A percentile compares a stretch with the other conserved stretches of the same genome.
These are phyloP conservation scores for Gambusia affinis DNA, from an alignment of 2,113 vertebrate species.

Conservation along the genomic window DNA sequence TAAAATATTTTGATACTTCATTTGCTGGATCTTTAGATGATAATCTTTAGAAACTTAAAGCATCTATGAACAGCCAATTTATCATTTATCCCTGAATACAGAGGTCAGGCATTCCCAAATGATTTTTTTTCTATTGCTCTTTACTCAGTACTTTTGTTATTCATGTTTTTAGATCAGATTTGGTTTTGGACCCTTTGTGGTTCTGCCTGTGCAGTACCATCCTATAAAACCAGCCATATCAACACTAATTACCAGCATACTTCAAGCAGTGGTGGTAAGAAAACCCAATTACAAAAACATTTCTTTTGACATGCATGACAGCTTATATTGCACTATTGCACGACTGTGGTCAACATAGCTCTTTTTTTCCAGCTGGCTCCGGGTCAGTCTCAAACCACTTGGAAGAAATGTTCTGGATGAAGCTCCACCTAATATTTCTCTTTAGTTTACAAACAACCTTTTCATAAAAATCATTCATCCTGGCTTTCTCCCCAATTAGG, in stretches of 20 bases:
- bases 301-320: slow-evolving; percentile 3
- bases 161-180: no score
- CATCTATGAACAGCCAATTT: no score
- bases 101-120: no score
- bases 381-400: slow-evolving; percentile 39
- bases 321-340: slow-evolving; percentile 12
- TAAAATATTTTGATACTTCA: no score
- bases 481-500: background rate
- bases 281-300: background rate
- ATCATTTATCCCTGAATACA: no score
- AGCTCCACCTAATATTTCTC: slow-evolving; percentile 33
- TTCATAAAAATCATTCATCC: slow-evolving; percentile 12
- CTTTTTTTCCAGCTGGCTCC: slow-evolving; percentile 28
- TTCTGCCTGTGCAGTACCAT: no score
- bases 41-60: no score
- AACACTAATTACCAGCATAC: background rate
- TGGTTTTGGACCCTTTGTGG: no score
- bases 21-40: no score
- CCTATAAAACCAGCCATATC: no score
- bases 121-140: no score
- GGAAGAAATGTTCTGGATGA: slow-evolving; percentile 44
- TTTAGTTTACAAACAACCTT: slow-evolving; percentile 23
- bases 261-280: background rate
- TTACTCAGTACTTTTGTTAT: no score
- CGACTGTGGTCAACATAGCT: slow-evolving; percentile 22